Base-by-base conservation (phyloP, 2,113 vertebrate species). In the Marcusenius ussheri region DNA sequence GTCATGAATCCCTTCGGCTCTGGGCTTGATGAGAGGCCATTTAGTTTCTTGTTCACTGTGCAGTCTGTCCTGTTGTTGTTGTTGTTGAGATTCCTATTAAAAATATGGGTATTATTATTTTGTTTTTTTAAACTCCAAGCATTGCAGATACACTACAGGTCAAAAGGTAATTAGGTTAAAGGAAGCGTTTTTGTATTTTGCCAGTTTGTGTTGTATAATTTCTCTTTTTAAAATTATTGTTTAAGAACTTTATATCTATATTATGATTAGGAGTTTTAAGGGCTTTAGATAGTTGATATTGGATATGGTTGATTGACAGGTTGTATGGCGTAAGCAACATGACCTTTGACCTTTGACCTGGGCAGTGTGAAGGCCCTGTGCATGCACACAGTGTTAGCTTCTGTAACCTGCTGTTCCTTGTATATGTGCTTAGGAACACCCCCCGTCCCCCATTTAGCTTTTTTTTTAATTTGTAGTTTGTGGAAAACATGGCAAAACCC, bases 311-410 rank as follows among this genome's bases (percentile, higher is more conserved):
- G 50, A 66, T 53, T 62, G 58, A 88, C 49, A n/a, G 83, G 89
- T 91, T 74, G 83, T 90, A 91, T 90, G 89, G 42, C 53, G 45
- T 51, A 35, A 50, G 31, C 8, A 56, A 86, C 0, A 45, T 90
- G 39, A 88, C 91, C 51, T 89, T 89, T 91, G n/a, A 90, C 90
- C 83, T 90, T 84, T 70, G 90, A 47, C 91, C 51, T 91, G 45
- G 53, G 70, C 70, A 88, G 88, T 49, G 87, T 83, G 6, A 27
- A n/a, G 31, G 19, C 94, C 91, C 92, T 91, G 89, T 95, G 96
- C 95, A 95, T 96, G 95, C 95, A 94, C 93, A 93, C 93, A 94
- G 94, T 96, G 95, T 94, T 95, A 93, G 94, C 93, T 94, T 91
- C 93, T 94, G 93, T 95, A 92, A 92, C 95, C 84, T 87, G 84